Base-by-base conservation (phyloP, 2,113 vertebrate genomes). In the Urocitellus parryii region DNA sequence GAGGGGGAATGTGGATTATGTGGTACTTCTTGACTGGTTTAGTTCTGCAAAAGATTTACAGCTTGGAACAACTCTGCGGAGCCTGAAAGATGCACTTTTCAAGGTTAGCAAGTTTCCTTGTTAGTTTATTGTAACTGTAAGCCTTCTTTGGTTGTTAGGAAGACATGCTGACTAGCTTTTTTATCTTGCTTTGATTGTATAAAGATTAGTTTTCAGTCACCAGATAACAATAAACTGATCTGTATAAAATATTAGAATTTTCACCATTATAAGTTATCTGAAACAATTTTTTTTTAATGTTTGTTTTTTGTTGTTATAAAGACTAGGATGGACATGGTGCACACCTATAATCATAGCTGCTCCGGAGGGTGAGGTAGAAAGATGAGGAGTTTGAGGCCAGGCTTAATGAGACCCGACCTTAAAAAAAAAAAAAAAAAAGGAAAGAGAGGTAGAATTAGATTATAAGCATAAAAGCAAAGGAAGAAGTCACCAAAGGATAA, bases 31-130 rank as follows among this genome's bases (percentile, higher is more conserved):
- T 48, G 99, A 99, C 98, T 99, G 99, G 99, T 99, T 99, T 98
- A 99, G 99, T 98, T 99, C 99, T 91, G 98, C 98, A 4, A 98
- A 98, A 90, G 99, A 99, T 95, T 99, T 99, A 96, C 98, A 96
- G 67, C 96, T 99, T 77, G 99, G 99, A 92, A 99, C 99, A 95
- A 99, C 99, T 65, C 98, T 99, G n/a, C 99, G 98, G 97, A 99
- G 99, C 97, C 99, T 99, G 97, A 99, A 99, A 98, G 99, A 99
- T 94, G 99, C 99, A 0, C 99, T 99, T 95, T 99, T 97, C 98
- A 99, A 99, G 99, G 99, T 99, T 94, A 96, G 98, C 74, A 90
- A 88, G 80, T 96, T 96, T 96, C 12, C 14, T 24, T 5, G 78
- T 97, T 94, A 79, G 48, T 63, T 82, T 91, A 92, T 80, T 77